A percentile compares a stretch with the other conserved stretches of the same genome.
Conservation (phyloP, 2,113 vertebrate species). For the Oplegnathus fasciatus region DNA sequence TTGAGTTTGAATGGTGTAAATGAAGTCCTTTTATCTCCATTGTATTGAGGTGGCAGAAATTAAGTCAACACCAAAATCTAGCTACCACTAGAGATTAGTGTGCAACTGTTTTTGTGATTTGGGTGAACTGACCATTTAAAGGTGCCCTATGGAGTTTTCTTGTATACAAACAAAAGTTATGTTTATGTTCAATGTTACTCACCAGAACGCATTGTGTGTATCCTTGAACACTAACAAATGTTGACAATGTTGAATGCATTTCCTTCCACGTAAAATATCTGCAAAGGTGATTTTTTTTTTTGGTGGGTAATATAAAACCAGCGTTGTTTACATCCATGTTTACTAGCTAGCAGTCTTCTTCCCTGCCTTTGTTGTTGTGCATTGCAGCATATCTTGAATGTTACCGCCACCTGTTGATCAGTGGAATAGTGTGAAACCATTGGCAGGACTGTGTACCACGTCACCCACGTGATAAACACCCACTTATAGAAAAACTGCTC, state of each 20-base stretch:
- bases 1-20: neutral
- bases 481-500: neutral
- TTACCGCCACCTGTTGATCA: conserved; percentile 8
- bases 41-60: neutral
- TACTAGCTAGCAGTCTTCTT: neutral
- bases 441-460: neutral
- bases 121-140: neutral
- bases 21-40: neutral
- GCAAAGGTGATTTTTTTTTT: too few relatives aligned
- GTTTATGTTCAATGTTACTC: neutral
- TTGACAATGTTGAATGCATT: neutral
- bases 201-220: neutral
- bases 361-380: neutral
- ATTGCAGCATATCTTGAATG: neutral
- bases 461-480: neutral
- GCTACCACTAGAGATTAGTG: neutral
- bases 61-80: neutral
- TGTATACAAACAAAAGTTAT: neutral
- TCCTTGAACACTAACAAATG: neutral
- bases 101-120: neutral
- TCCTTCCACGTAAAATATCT: neutral
- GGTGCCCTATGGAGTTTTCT: neutral
- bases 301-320: neutral
- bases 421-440: neutral
- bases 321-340: neutral